Conservation (phyloP, 2,113 vertebrate genomes). For the Clinocottus analis region DNA sequence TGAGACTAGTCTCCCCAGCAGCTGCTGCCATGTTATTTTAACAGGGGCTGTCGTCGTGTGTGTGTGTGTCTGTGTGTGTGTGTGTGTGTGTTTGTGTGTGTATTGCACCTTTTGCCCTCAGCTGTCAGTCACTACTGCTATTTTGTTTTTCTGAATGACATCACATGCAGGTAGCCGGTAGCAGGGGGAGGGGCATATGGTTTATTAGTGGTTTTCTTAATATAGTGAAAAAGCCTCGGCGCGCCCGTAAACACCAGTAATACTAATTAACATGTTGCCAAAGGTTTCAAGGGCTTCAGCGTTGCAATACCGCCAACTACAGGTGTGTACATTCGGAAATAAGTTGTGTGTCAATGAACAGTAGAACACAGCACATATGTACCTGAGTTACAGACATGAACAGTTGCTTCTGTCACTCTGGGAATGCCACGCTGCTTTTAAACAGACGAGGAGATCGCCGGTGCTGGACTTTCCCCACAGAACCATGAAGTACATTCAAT, state of each 20-base stretch:
- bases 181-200: not conserved
- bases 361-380: not conserved
- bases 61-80: conserved; percentile 13
- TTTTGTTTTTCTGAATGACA: conserved; percentile 26
- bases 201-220: not conserved
- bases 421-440: not conserved
- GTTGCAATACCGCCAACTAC: not conserved
- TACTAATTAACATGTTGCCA: not conserved
- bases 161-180: not conserved
- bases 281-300: not conserved
- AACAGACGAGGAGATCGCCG: conserved; percentile 33
- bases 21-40: conserved; percentile 67
- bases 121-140: conserved; percentile 16
- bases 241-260: not conserved
- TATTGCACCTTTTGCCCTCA: conserved; percentile 36
- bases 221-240: not conserved
- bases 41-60: conserved; percentile 6
- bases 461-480: conserved; percentile 35
- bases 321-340: not conserved
- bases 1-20: conserved; percentile 58
- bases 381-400: not conserved
- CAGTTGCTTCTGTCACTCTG: not conserved
- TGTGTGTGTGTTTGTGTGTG: not conserved
- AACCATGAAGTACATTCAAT: conserved; percentile 26
- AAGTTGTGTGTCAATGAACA: not conserved